Evolutionary conservation across 2,113 vertebrate genomes (phyloP).

Genomic region (Notechis scutatus): DNA sequence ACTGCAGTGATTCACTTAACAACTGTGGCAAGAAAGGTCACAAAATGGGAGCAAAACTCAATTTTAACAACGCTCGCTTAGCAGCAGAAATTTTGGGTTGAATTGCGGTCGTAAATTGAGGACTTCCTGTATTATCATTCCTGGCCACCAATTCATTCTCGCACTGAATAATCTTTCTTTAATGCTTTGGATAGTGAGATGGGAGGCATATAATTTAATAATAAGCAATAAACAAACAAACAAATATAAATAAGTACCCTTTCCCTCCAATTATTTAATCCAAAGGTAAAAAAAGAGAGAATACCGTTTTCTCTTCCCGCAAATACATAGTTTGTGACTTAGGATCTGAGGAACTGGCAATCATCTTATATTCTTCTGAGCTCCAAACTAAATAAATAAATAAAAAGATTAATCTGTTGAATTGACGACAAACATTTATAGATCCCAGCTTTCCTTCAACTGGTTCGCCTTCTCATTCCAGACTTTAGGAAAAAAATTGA

Average conservation of each 20-base stretch:
- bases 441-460: background rate
- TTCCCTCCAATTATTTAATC: background rate
- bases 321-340: background rate
- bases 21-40: no score
- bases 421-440: background rate
- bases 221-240: background rate
- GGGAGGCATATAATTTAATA: background rate
- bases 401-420: background rate
- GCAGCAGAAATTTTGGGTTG: background rate
- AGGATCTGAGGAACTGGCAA: background rate
- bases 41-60: no score
- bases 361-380: background rate
- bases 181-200: background rate
- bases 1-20: no score
- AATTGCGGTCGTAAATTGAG: rapidly evolving
- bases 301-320: background rate
- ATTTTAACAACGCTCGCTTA: background rate
- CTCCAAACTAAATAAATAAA: background rate
- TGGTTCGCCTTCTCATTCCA: background rate
- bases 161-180: background rate
- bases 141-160: background rate
- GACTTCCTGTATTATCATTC: background rate
- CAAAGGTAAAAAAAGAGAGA: background rate
- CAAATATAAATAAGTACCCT: background rate
- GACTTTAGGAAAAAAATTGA: background rate